Percentiles rank a stretch among this genome's conserved stretches.
Conservation (phyloP, 2,888 invertebrate genomes). For the Trissolcus japonicus region DNA sequence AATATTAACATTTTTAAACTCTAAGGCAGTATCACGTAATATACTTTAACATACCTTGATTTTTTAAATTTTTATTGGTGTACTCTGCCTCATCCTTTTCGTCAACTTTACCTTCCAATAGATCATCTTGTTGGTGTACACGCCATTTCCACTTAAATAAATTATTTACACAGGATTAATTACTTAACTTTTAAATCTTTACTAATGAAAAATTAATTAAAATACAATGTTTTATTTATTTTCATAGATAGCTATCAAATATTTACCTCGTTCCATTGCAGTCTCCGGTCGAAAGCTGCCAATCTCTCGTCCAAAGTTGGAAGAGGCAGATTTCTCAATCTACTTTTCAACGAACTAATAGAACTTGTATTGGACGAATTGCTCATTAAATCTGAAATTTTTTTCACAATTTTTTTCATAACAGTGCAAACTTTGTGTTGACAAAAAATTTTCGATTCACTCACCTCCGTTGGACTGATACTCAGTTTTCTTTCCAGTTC, state of each 20-base stretch:
- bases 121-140: slow-evolving; percentile 42
- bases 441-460: too few species aligned
- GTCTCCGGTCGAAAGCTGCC: slow-evolving; percentile 28
- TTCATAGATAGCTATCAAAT: neutral
- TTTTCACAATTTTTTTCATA: neutral
- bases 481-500: neutral
- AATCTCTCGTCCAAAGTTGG: slow-evolving; percentile 24
- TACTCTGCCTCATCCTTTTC: slow-evolving; percentile 60
- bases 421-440: too few species aligned
- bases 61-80: slow-evolving; percentile 22
- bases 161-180: neutral
- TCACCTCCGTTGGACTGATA: neutral
- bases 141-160: slow-evolving; percentile 56
- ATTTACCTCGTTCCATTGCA: slow-evolving; percentile 28
- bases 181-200: too few species aligned
- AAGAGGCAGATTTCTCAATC: slow-evolving; percentile 26
- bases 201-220: neutral
- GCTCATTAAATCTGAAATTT: neutral
- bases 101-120: slow-evolving; percentile 56
- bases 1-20: too few species aligned
- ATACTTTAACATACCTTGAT: too few species aligned
- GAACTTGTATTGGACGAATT: slow-evolving; percentile 13
- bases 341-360: slow-evolving; percentile 26
- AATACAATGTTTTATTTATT: neutral
- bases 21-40: too few species aligned